phyloP scores from a whole-genome alignment of 2,888 invertebrate species.

The Chouioia cunea region DNA sequence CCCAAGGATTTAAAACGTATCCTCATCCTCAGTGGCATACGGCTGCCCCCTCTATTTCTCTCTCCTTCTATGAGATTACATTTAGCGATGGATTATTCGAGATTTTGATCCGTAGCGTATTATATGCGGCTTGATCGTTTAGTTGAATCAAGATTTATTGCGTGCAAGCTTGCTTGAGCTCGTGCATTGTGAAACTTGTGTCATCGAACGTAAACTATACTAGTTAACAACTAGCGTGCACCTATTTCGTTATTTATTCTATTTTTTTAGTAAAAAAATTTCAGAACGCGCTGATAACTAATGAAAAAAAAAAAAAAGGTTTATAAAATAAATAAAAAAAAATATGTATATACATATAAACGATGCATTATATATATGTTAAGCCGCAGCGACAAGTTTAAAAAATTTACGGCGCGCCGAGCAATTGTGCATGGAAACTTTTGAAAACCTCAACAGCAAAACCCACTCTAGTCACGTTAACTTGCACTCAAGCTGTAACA shows the following conservation, averaged over 20 bases:
- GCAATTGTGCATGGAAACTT: not conserved
- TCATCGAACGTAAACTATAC: too few species aligned
- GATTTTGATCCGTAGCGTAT: not conserved
- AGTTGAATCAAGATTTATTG: not conserved
- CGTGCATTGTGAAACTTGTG: not conserved
- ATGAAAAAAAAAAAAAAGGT: too few species aligned
- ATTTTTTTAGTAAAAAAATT: too few species aligned
- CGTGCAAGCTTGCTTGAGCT: not conserved
- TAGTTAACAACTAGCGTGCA: not conserved
- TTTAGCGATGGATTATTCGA: slow-evolving; percentile 27
- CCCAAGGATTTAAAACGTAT: slow-evolving; percentile 8
- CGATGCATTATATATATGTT: not conserved
- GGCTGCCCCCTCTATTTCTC: slow-evolving; percentile 3
- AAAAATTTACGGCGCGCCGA: not conserved
- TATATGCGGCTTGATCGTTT: not conserved
- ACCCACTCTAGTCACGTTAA: not conserved
- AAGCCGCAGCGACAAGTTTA: not conserved
- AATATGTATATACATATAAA: too few species aligned
- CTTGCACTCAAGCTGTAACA: slow-evolving; percentile 19
- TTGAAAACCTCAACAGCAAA: not conserved
- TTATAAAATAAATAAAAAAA: too few species aligned
- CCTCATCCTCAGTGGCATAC: too few species aligned
- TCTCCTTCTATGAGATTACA: slow-evolving; percentile 3
- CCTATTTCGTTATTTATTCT: too few species aligned
- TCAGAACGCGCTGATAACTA: too few species aligned